Evolutionary conservation across 1,140 invertebrate genomes (phyloP).

Genomic region (Neotoxoptera formosana): DNA sequence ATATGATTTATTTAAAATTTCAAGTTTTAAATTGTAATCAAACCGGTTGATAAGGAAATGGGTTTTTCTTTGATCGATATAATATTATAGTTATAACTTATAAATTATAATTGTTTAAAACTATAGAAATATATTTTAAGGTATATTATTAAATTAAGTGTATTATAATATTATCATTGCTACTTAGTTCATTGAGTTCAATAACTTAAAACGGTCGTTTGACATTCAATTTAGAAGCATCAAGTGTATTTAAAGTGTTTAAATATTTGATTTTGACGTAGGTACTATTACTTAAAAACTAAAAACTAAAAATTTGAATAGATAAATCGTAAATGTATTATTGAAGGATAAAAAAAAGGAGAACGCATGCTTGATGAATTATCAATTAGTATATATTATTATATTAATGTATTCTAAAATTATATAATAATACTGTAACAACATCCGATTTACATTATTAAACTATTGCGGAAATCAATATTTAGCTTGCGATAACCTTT

Average conservation of each 20-base stretch:
- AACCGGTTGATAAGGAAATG: background rate
- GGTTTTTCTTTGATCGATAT: background rate
- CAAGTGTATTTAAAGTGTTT: too few species aligned
- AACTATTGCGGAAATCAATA: background rate
- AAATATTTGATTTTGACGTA: background rate
- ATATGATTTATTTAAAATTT: background rate
- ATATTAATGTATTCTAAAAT: background rate
- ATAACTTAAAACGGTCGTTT: background rate
- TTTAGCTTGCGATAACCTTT: background rate
- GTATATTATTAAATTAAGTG: background rate
- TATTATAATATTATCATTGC: background rate
- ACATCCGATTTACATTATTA: background rate
- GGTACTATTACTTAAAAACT: background rate
- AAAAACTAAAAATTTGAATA: background rate
- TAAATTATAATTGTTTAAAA: background rate
- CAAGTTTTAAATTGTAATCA: background rate
- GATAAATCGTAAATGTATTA: background rate
- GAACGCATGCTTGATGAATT: background rate
- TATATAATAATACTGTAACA: background rate
- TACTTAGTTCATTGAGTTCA: background rate
- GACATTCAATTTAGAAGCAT: background rate
- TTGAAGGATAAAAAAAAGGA: background rate
- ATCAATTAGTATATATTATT: too few species aligned
- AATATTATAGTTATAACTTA: background rate
- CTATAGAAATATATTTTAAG: background rate